phyloP scores from a whole-genome alignment of 1,140 invertebrate genomes.

The Drosophila sechellia region DNA sequence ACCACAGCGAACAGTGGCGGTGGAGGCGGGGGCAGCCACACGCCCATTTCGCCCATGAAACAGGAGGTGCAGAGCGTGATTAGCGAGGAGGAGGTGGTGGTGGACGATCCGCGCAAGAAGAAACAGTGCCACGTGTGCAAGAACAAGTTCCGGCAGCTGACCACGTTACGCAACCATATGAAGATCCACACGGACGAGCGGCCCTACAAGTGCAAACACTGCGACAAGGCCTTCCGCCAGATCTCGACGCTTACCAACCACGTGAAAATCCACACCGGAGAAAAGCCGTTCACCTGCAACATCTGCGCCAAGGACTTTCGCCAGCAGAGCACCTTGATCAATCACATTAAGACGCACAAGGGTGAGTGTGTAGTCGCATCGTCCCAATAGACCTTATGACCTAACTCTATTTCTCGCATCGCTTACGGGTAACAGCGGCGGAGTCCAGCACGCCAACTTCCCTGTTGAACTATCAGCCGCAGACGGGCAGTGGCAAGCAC shows the following conservation, averaged over 20 bases:
- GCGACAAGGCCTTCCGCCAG: conserved; percentile 82
- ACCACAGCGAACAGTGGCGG: conserved; percentile 73
- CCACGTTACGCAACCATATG: conserved; percentile 84
- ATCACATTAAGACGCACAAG: conserved; percentile 84
- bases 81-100: conserved; percentile 71
- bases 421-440: conserved; percentile 44
- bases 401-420: conserved; percentile 5
- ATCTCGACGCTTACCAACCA: conserved; percentile 84
- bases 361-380: conserved; percentile 59
- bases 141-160: conserved; percentile 84
- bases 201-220: conserved; percentile 84
- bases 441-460: conserved; percentile 78
- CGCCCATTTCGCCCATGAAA: conserved; percentile 76
- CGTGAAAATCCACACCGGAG: conserved; percentile 83
- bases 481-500: conserved; percentile 56
- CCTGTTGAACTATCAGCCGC: conserved; percentile 77
- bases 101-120: conserved; percentile 81
- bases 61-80: conserved; percentile 78
- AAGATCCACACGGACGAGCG: conserved; percentile 84
- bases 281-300: conserved; percentile 83
- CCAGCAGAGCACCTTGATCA: conserved; percentile 82
- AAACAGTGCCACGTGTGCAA: conserved; percentile 84
- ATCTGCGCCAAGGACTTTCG: conserved; percentile 83
- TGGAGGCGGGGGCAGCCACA: conserved; percentile 57
- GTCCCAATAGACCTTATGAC: not conserved